Evolutionary conservation across 1,140 invertebrate genomes (phyloP), one percentile per base, ranked within the genome.

Genomic region (Ips nitidus): DNA sequence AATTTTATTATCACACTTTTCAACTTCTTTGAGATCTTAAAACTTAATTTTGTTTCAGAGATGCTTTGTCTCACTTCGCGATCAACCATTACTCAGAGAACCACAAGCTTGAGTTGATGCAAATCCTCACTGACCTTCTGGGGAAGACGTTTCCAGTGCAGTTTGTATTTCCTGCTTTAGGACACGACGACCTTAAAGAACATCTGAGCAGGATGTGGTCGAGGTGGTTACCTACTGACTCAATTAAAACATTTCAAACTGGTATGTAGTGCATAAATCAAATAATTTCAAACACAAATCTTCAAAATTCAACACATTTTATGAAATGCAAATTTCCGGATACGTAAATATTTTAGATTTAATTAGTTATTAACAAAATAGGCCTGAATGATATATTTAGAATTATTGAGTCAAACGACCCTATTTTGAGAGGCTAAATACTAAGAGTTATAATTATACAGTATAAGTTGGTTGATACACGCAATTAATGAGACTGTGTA

Each of bases 131-230:
- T 0, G 88, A 92, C 71, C 80, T 93, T 50, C 82, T 93, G 61
- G 85, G 86, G 40, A 86, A 87, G 74, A 91, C 91, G 36, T 94
- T 94, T 80, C 89, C 87, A 66, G 89, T 87, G 56, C 90, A 92
- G 77, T 93, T 92, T 77, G 89, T 94, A 39, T 93, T 93, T 75
- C 91, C 92, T 3, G 91, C 91, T 1, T 79, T 94, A 65, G 92
- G 92, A 1, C 90, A 92, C 79, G 90, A 92, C 75, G 91, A 93
- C 75, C 83, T 86, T 4, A 86, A 84, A 75, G 84, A 83, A 50
- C 84, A 87, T 64, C 82, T 92, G 57, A 88, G 89, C 0, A 84
- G 86, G 56, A 85, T 92, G 76, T 94, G 91, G 91, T 86, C 87
- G 72, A 86, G 90, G 61, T 94, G 91, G 91, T 79, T 94, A 45